A percentile compares a stretch with the other conserved stretches of the same genome.
These are phyloP conservation scores for Hyaena hyaena DNA, from an alignment of 2,113 vertebrate species.

Conservation along the genomic window DNA sequence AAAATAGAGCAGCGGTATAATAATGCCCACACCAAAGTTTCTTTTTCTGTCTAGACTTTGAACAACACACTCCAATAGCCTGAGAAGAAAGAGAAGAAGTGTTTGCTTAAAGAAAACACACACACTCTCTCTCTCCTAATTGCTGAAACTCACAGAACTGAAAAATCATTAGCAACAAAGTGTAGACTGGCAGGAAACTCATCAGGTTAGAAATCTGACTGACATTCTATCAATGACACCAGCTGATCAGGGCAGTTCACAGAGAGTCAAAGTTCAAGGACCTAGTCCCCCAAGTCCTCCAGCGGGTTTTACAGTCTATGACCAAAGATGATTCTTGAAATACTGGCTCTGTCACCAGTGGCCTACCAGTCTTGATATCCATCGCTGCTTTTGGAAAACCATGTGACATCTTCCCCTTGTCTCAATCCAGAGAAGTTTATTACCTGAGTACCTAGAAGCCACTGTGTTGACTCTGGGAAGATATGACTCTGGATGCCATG, in stretches of 20 bases:
- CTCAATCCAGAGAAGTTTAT: background rate
- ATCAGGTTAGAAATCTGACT: background rate
- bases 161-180: background rate
- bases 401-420: background rate
- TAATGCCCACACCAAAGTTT: background rate
- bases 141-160: background rate
- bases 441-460: background rate
- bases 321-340: background rate
- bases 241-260: background rate
- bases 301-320: background rate
- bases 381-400: background rate
- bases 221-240: rapidly evolving
- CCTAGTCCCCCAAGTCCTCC: background rate
- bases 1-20: background rate
- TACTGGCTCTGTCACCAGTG: background rate
- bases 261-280: background rate
- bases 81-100: background rate
- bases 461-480: background rate
- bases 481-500: rapidly evolving
- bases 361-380: background rate
- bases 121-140: background rate
- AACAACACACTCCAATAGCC: background rate
- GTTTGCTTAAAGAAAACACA: background rate
- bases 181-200: background rate
- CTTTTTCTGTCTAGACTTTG: background rate